A percentile compares a stretch with the other conserved stretches of the same genome.
phyloP scores from a whole-genome alignment of 2,113 vertebrate genomes.

The Eclectus roratus region DNA sequence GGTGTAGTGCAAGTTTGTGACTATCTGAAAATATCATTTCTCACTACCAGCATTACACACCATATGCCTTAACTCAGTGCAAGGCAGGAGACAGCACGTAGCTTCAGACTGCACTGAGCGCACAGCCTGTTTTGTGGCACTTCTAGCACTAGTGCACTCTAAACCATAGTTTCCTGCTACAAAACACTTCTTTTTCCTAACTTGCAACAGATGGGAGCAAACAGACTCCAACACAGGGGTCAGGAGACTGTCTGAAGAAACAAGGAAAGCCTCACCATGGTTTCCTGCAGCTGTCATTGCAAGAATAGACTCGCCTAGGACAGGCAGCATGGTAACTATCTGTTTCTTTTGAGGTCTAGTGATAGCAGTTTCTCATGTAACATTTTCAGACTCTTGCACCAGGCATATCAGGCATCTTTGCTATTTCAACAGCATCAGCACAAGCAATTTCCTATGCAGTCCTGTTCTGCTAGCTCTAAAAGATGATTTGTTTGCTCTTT shows the following conservation, averaged over 20 bases:
- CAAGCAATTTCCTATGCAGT: background rate
- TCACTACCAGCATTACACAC: background rate
- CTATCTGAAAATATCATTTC: background rate
- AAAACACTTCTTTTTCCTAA: background rate
- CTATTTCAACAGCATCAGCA: conserved; percentile 27
- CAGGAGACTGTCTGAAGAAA: background rate
- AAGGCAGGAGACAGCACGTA: background rate
- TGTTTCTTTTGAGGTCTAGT: conserved; percentile 27
- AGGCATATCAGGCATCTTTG: background rate
- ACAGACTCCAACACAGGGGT: background rate
- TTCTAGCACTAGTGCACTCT: background rate
- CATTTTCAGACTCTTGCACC: background rate
- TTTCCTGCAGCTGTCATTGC: conserved; percentile 45
- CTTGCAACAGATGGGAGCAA: background rate
- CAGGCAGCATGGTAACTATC: conserved; percentile 19
- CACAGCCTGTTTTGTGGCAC: background rate
- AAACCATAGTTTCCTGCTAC: background rate
- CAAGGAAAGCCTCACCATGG: background rate
- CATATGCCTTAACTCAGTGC: background rate
- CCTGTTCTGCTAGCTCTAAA: background rate
- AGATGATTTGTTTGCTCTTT: conserved; percentile 6
- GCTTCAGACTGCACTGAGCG: background rate
- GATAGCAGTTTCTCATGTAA: conserved; percentile 16
- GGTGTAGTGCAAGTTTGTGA: background rate
- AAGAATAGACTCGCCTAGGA: background rate